phyloP scores from a whole-genome alignment of 2,113 vertebrate species.

The Sialia sialis region DNA sequence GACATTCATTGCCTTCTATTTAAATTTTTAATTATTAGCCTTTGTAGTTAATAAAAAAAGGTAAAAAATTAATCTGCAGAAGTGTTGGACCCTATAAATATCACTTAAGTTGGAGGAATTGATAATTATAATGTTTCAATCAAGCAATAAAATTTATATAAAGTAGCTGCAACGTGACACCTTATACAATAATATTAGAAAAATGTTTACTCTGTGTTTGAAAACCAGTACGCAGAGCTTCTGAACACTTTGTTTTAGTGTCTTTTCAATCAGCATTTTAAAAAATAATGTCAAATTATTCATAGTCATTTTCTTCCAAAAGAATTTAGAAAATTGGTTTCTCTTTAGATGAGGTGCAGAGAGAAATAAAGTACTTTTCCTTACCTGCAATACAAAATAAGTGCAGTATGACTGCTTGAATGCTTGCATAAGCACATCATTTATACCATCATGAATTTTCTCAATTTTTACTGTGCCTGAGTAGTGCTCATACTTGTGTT shows the following conservation, averaged over 20 bases:
- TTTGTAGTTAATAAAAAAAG: neutral
- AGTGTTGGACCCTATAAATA: neutral
- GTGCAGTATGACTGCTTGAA: neutral
- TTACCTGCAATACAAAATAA: neutral
- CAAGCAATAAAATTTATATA: neutral
- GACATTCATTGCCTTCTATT: neutral
- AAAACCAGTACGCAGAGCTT: neutral
- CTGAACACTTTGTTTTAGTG: neutral
- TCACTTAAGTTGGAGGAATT: neutral
- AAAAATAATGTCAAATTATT: neutral
- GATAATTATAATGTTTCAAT: neutral
- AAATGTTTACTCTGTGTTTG: neutral
- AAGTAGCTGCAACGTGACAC: neutral
- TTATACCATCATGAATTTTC: neutral
- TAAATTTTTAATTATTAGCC: conserved; percentile 19
- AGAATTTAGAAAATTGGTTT: neutral
- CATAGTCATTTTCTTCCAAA: neutral
- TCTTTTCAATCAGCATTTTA: neutral
- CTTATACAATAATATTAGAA: neutral
- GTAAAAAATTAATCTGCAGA: neutral
- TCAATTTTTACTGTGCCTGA: neutral
- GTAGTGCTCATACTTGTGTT: neutral
- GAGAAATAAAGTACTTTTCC: neutral
- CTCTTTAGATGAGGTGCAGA: neutral
- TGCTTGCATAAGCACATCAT: neutral